A percentile compares a stretch with the other conserved stretches of the same genome.
These are phyloP conservation scores for Torymus tubicola DNA, from an alignment of 2,888 invertebrate genomes.

Conservation along the genomic window DNA sequence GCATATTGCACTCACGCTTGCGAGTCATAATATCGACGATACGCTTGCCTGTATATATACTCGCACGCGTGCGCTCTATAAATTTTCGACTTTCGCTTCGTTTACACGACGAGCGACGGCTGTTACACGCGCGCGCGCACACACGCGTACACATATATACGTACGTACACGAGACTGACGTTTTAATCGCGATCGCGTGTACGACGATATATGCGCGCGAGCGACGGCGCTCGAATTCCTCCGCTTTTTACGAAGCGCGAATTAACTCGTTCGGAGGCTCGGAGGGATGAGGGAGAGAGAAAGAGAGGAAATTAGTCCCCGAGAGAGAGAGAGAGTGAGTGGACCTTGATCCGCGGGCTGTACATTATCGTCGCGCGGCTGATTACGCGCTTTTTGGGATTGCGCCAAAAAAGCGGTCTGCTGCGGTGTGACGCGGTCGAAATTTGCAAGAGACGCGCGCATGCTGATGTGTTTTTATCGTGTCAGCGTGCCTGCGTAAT, in stretches of 20 bases:
- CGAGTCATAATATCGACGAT: no score
- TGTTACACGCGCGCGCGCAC: constrained; percentile 16
- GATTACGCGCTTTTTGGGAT: not conserved
- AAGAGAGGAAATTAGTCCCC: constrained; percentile 14
- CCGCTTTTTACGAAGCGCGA: constrained; percentile 22
- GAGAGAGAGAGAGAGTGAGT: not conserved
- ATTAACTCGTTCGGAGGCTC: constrained; percentile 10
- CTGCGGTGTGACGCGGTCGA: no score
- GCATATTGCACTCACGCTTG: no score
- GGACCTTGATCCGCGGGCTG: not conserved
- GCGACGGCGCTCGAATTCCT: constrained; percentile 20
- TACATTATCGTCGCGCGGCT: not conserved
- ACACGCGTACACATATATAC: not conserved
- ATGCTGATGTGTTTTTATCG: no score
- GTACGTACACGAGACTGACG: constrained; percentile 33
- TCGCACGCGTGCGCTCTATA: not conserved
- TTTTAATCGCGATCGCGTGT: constrained; percentile 53
- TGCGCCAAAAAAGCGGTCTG: no score
- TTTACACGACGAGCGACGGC: not conserved
- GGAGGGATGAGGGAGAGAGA: not conserved
- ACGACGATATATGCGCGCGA: not conserved
- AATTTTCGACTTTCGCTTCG: constrained; percentile 27
- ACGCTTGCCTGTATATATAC: not conserved
- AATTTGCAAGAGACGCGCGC: no score
- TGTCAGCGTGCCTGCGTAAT: no score